These are phyloP conservation scores for Sebastes itinus DNA, from an alignment of 2,797 vertebrate species.

Conservation along the genomic window DNA sequence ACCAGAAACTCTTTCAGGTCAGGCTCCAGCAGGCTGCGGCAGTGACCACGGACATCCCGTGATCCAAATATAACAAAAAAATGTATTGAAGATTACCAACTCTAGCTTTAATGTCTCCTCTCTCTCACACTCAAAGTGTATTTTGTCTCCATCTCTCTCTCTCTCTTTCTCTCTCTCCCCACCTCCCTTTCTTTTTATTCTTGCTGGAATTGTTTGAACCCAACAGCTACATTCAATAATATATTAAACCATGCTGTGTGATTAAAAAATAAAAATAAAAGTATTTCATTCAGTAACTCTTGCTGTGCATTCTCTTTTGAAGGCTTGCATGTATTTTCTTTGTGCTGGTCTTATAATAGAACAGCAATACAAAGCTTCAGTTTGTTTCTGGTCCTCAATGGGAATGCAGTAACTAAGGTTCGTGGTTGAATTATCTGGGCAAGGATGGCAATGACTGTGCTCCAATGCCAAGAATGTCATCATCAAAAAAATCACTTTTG, in stretches of 20 bases:
- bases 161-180: not conserved
- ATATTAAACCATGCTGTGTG: not conserved
- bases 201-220: not conserved
- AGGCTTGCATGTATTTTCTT: not conserved
- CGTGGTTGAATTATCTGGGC: too few species aligned
- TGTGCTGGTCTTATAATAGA: not conserved
- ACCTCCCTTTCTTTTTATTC: not conserved
- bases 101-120: too few species aligned
- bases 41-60: too few species aligned
- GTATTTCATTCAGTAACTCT: not conserved
- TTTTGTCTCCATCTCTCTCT: not conserved
- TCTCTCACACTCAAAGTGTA: too few species aligned
- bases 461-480: not conserved
- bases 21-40: too few species aligned
- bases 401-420: not conserved
- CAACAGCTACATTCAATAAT: not conserved
- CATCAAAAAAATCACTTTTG: not conserved
- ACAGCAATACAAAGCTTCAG: not conserved
- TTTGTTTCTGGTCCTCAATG: not conserved
- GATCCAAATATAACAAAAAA: too few species aligned
- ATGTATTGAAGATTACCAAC: too few species aligned
- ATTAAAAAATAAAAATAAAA: constrained; percentile 1
- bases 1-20: too few species aligned
- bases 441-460: too few species aligned
- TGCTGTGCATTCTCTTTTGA: not conserved